Evolutionary conservation across 2,797 vertebrate species (phyloP), one percentile per base, ranked within the genome.

Genomic region (Acrocephalus scirpaceus): DNA sequence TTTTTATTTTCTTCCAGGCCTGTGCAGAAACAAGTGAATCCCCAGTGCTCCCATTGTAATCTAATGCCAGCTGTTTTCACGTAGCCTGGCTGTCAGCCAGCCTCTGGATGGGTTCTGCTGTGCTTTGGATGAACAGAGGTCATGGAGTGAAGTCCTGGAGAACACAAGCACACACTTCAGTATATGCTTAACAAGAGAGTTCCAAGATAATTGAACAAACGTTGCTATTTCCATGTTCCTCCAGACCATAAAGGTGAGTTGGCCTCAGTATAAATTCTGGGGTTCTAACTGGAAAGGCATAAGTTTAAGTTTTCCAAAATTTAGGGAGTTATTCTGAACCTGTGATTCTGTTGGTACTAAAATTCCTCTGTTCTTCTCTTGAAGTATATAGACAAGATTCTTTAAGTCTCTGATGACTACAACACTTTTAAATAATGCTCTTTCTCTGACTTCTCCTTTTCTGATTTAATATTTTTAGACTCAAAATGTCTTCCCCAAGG

Each of bases 1-100:
- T 83, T 90, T 92, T 80, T 65, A 69, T 87, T 65, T 85, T 69
- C 58, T 89, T 92, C 22, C 79, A 78, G 47, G 53, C 44, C 62
- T 66, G 27, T 13, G 66, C 72, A 88, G 91, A 83, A 75, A 57
- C 45, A 61, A 91, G 69, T 77, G 18, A 75, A 87, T 86, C 34
- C 40, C n/a, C 48, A 62, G 12, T 32, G 88, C 69, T 77, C 82
- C 48, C 56, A 80, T 60, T 34, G 38, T 29, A 53, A 79, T 13
- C 38, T 34, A 53, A 61, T 83, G 86, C 66, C 90, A 82, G 70
- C 84, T 88, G 88, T 93, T 92, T 56, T 38, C 74, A 83, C n/a
- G 11, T 3, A 54, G 64, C 44, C 86, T 91, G 94, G 93, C 91
- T 53, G 62, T 10, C 57, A 79, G 89, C 89, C 95, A 90, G 65